These are phyloP conservation scores for Crypturellus undulatus DNA, from an alignment of 2,113 vertebrate species.

Conservation along the genomic window DNA sequence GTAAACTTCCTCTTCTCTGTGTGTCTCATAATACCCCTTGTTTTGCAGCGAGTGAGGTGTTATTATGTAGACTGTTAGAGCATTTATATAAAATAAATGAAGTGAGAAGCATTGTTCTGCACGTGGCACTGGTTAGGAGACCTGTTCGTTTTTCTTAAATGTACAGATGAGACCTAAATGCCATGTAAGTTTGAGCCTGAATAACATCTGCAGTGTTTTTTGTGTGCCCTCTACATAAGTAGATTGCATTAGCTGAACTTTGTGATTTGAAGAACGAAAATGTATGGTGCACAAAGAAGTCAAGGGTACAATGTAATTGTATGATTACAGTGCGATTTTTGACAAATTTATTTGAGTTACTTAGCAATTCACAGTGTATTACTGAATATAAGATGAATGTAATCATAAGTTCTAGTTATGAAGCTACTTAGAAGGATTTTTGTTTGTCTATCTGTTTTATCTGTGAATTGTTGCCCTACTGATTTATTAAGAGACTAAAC, in stretches of 20 bases:
- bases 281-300: neutral
- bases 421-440: neutral
- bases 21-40: fast-evolving
- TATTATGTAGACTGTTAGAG: neutral
- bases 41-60: neutral
- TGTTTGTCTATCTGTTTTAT: neutral
- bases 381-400: neutral
- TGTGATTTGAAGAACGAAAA: neutral
- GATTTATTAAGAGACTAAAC: neutral
- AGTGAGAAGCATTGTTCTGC: neutral
- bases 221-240: neutral
- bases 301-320: neutral
- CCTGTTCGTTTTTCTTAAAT: neutral
- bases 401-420: neutral
- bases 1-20: constrained; percentile 60
- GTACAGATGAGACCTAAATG: neutral
- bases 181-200: neutral
- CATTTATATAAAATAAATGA: neutral
- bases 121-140: neutral
- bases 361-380: neutral
- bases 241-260: neutral
- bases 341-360: neutral
- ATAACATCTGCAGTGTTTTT: neutral
- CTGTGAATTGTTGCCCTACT: neutral
- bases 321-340: neutral